A percentile compares a stretch with the other conserved stretches of the same genome.
phyloP scores from a whole-genome alignment of 1,140 invertebrate genomes.

The Caenorhabditis inopinata region DNA sequence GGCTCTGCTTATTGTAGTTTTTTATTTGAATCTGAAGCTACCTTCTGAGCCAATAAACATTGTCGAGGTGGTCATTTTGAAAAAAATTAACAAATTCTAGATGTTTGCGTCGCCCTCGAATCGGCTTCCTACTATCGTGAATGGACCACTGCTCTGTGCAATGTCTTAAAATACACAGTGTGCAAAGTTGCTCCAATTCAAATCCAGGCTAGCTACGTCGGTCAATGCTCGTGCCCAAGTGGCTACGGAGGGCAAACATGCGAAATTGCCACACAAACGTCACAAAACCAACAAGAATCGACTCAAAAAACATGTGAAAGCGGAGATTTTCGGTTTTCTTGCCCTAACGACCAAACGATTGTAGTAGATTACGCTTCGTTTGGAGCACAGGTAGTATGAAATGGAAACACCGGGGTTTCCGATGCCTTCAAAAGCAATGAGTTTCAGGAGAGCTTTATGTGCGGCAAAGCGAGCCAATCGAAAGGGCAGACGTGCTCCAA shows the following conservation, averaged over 20 bases:
- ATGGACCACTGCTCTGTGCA: conserved; percentile 23
- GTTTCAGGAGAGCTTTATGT: background rate
- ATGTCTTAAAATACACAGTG: conserved; percentile 23
- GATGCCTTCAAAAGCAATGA: background rate
- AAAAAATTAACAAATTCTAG: background rate
- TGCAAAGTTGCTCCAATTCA: conserved; percentile 1
- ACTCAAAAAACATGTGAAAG: conserved; percentile 1
- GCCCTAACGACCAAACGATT: conserved; percentile 28
- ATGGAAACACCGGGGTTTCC: background rate
- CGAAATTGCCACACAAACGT: background rate
- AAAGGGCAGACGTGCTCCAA: conserved; percentile 2
- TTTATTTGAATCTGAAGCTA: too few species aligned
- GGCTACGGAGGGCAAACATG: conserved; percentile 3
- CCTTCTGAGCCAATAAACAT: too few species aligned
- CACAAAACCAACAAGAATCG: background rate
- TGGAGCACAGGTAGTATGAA: conserved; percentile 35
- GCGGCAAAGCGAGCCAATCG: background rate
- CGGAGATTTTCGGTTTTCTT: conserved; percentile 31
- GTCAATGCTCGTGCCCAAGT: conserved; percentile 32
- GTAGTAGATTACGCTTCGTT: conserved; percentile 36
- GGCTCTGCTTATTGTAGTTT: too few species aligned
- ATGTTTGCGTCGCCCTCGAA: conserved; percentile 30
- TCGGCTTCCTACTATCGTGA: background rate
- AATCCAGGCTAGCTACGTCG: conserved; percentile 10
- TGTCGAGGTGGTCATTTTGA: background rate